Evolutionary conservation across 2,113 vertebrate genomes (phyloP), one percentile per base, ranked within the genome.

Genomic region (Mastomys coucha): DNA sequence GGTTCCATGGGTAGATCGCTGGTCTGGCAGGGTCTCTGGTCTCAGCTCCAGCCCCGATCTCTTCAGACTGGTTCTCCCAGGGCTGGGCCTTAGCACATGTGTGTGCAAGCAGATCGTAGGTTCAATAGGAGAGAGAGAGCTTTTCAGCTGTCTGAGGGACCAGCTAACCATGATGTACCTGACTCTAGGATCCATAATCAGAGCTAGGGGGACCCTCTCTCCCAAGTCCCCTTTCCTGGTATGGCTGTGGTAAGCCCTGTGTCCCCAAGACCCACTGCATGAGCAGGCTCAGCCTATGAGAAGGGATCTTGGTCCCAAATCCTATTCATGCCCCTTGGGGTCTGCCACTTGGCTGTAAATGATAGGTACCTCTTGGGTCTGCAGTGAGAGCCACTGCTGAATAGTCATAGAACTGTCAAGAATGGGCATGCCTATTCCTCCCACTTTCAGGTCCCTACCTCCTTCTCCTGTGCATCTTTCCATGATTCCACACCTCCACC

Each of bases 361-460:
- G 36, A 53, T 19, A 26, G 13, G 11, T 22, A 26, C 28, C 60
- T 20, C 26, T 7, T 33, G 5, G 26, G 63, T 86, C 28, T 31
- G 19, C 49, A 1, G 39, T 28, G 2, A 31, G 58, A 13, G n/a
- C 58, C 58, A 65, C 7, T 42, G 26, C n/a, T 19, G 14, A 45
- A 4, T 20, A 1, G 2, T 60, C 26, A 45, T 1, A 56, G 16
- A 13, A 4, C n/a, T 33, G 53, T 17, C 67, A 73, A 7, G 16
- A 89, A 16, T 28, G 9, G 33, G 12, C 13, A 53, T 31, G 19
- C 84, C 85, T 2, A 1, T 24, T 49, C 67, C 33, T 42, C 51
- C 1, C 10, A 39, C 14, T 33, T 67, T 20, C 58, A 0, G 0
- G 19, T 7, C 42, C 78, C 77, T 0, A 0, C 65, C 69, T 33